A percentile compares a stretch with the other conserved stretches of the same genome.
phyloP scores from a whole-genome alignment of 2,888 invertebrate species.

The Oscheius onirici region DNA sequence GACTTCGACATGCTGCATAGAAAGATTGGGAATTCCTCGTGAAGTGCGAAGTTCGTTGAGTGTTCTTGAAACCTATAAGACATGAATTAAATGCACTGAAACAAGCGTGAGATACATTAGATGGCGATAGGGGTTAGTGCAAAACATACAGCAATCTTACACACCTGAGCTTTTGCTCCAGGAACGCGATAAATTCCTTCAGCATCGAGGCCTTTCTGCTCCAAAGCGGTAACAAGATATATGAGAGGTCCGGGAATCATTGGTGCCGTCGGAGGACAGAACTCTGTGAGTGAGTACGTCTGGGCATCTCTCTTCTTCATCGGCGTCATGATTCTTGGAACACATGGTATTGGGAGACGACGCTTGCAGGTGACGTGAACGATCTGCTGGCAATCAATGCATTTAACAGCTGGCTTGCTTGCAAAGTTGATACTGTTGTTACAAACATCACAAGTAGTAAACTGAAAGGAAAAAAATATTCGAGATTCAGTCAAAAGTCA shows the following conservation, averaged over 20 bases:
- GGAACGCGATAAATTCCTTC: constrained; percentile 91
- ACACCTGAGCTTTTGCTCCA: constrained; percentile 75
- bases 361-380: constrained; percentile 44
- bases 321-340: constrained; percentile 29
- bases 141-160: background rate
- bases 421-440: constrained; percentile 41
- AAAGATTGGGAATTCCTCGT: constrained; percentile 85
- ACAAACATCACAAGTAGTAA: constrained; percentile 58
- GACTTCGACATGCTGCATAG: constrained; percentile 88
- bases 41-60: constrained; percentile 86
- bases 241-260: constrained; percentile 93
- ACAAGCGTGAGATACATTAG: no score
- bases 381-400: constrained; percentile 57
- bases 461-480: no score
- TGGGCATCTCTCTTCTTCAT: constrained; percentile 11
- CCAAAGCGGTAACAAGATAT: constrained; percentile 93
- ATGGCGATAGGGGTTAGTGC: background rate
- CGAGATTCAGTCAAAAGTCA: no score
- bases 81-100: no score
- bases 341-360: constrained; percentile 32
- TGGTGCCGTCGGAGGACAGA: constrained; percentile 84
- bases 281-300: constrained; percentile 76
- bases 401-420: constrained; percentile 44
- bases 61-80: constrained; percentile 78
- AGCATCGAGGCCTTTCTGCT: constrained; percentile 80